Percentiles rank a stretch among this genome's conserved stretches.
phyloP scores from a whole-genome alignment of 2,113 vertebrate genomes.

The Capra hircus region DNA sequence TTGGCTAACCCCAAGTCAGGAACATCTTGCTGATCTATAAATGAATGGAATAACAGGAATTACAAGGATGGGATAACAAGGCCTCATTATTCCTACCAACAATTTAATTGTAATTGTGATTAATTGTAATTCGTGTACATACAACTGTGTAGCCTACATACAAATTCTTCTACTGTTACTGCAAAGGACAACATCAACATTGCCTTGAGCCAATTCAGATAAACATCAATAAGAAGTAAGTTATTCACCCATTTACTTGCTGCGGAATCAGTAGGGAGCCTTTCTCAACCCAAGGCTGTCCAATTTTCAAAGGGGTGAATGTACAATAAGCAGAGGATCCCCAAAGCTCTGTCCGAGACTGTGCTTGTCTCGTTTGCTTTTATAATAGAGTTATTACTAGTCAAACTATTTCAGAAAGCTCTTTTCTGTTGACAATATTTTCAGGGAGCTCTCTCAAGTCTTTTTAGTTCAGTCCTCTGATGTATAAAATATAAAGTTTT shows the following conservation, averaged over 20 bases:
- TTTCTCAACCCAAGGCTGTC: neutral
- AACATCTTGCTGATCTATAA: neutral
- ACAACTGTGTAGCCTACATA: neutral
- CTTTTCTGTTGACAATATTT: neutral
- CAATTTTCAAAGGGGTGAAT: neutral
- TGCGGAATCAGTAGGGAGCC: neutral
- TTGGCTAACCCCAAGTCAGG: neutral
- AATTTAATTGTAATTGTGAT: neutral
- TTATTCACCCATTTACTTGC: conserved; percentile 16
- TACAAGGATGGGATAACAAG: neutral
- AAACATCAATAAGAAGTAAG: neutral
- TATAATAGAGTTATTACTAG: neutral
- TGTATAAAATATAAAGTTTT: neutral
- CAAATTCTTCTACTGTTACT: neutral
- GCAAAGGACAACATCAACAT: neutral
- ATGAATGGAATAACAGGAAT: neutral
- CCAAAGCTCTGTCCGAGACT: neutral
- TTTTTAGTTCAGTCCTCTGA: neutral
- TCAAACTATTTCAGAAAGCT: neutral
- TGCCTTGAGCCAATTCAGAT: neutral
- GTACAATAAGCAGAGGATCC: neutral
- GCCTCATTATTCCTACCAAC: neutral
- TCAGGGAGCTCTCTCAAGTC: neutral
- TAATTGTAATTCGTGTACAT: neutral
- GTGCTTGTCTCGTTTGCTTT: neutral